A percentile compares a stretch with the other conserved stretches of the same genome.
phyloP scores from a whole-genome alignment of 2,113 vertebrate genomes.

The Cathartes aura region DNA sequence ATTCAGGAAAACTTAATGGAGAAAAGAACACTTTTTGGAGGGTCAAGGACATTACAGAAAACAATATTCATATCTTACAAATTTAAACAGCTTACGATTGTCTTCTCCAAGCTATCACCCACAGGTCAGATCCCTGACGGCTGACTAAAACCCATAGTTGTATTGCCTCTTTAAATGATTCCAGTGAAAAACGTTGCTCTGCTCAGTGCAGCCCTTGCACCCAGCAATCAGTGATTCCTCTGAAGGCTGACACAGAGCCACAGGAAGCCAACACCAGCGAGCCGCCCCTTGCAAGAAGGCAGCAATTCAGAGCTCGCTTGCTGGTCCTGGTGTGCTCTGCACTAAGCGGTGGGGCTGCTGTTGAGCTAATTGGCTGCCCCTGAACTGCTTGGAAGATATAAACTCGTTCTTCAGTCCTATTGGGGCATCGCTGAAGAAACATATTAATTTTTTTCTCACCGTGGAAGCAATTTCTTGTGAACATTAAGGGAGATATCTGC shows the following conservation, averaged over 20 bases:
- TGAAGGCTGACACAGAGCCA: not conserved
- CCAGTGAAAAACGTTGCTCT: not conserved
- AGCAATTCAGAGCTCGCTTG: not conserved
- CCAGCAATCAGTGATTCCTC: not conserved
- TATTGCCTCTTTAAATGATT: not conserved
- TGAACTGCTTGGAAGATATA: not conserved
- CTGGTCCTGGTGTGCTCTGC: not conserved
- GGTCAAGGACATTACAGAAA: not conserved
- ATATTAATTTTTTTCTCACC: not conserved
- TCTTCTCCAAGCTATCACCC: not conserved
- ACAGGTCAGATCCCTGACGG: not conserved
- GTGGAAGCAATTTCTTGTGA: not conserved
- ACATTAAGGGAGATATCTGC: not conserved
- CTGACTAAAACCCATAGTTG: not conserved
- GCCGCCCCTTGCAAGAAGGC: not conserved
- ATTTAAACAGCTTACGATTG: not conserved
- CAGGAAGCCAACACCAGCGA: not conserved
- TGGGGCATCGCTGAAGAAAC: not conserved
- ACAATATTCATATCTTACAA: not conserved
- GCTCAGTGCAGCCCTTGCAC: not conserved
- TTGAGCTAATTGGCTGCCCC: not conserved
- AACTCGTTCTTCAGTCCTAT: not conserved
- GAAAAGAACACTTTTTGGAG: not conserved
- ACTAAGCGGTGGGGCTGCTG: fast-evolving
- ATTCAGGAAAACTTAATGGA: not conserved